Conservation (phyloP, 2,113 vertebrate species). For the Forbesichthys papilliferus region DNA sequence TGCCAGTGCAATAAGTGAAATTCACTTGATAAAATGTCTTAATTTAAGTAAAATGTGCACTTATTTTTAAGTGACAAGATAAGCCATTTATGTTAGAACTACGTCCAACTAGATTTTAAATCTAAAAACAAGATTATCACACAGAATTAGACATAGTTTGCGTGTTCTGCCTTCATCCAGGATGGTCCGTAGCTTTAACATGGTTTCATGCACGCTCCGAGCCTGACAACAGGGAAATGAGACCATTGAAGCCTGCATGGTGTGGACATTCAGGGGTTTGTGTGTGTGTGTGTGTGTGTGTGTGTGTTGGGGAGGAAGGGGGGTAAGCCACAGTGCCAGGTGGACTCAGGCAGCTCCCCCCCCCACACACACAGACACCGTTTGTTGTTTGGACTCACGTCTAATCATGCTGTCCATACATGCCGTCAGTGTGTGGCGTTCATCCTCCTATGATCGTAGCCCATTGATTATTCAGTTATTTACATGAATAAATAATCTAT, state of each 20-base stretch:
- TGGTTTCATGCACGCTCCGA: neutral
- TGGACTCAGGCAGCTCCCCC: slow-evolving; percentile 5
- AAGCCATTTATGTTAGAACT: too few species aligned
- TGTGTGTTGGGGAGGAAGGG: slow-evolving; percentile 5
- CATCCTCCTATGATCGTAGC: slow-evolving; percentile 6
- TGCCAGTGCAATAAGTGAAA: too few species aligned
- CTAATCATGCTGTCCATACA: slow-evolving; percentile 31
- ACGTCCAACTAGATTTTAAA: too few species aligned
- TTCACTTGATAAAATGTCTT: too few species aligned
- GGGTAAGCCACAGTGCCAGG: slow-evolving; percentile 45
- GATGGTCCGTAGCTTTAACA: neutral
- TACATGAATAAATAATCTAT: neutral
- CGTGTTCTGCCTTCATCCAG: too few species aligned
- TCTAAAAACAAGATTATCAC: too few species aligned
- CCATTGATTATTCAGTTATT: neutral
- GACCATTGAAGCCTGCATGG: slow-evolving; percentile 47
- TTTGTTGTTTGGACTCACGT: slow-evolving; percentile 27
- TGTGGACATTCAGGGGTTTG: slow-evolving; percentile 35
- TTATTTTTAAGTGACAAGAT: too few species aligned
- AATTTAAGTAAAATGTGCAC: too few species aligned
- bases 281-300: slow-evolving; percentile 3
- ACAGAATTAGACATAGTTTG: too few species aligned
- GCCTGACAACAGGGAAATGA: slow-evolving; percentile 22
- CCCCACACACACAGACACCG: slow-evolving; percentile 1
- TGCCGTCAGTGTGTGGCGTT: slow-evolving; percentile 12